Evolutionary conservation across 2,113 vertebrate species (phyloP).

Genomic region (Trachemys scripta): DNA sequence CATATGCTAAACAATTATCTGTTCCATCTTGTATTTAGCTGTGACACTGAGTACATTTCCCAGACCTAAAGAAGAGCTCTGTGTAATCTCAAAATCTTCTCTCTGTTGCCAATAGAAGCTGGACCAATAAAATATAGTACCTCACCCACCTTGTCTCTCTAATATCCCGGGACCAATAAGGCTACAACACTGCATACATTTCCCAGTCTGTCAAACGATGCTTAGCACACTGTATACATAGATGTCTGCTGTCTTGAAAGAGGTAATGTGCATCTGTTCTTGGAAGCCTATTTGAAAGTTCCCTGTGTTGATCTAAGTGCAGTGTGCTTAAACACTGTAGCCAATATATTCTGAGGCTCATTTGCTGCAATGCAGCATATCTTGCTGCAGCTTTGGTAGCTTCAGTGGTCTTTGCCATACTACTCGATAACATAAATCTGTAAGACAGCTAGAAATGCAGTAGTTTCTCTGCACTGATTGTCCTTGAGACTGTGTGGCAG

Average conservation of each 20-base stretch:
- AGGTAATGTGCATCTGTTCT: background rate
- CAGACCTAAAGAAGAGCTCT: background rate
- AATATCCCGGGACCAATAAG: background rate
- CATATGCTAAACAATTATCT: background rate
- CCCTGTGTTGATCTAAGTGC: background rate
- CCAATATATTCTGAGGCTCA: background rate
- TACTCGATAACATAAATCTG: background rate
- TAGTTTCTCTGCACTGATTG: background rate
- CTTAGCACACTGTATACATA: background rate
- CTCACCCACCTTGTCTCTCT: background rate
- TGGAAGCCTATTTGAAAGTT: background rate
- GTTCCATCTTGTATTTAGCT: background rate
- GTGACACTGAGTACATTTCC: background rate
- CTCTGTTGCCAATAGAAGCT: background rate
- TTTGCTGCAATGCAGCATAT: conserved; percentile 65
- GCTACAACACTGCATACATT: background rate
- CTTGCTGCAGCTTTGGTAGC: conserved; percentile 25
- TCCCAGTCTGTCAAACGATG: background rate
- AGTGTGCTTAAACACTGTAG: background rate
- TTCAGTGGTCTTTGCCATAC: background rate
- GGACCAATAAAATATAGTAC: background rate
- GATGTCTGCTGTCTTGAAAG: fast-evolving
- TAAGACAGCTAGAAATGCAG: background rate
- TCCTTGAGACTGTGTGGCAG: background rate
- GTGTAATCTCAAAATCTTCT: background rate